Percentiles rank a stretch among this genome's conserved stretches.
These are phyloP conservation scores for Scrobipalpa costella DNA, from an alignment of 2,888 invertebrate genomes.

Conservation along the genomic window DNA sequence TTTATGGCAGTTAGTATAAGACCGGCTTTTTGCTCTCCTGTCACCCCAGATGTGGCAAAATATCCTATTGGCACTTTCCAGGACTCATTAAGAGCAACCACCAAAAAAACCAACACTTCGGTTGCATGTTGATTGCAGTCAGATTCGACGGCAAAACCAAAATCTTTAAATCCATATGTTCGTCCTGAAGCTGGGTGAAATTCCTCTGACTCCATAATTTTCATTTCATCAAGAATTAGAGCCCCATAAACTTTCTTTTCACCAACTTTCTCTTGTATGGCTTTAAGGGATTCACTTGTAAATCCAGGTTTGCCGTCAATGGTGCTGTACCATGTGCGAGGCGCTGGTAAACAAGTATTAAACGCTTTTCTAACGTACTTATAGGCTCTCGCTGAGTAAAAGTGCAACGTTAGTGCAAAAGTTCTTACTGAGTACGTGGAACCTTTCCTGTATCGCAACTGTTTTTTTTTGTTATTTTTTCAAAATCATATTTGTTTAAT, in stretches of 20 bases:
- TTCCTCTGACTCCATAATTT: too few relatives aligned
- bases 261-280: constrained; percentile 14
- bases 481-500: constrained; percentile 15
- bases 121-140: constrained; percentile 25
- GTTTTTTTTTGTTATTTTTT: too few relatives aligned
- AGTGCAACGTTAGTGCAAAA: constrained; percentile 28
- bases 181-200: not conserved
- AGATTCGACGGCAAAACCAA: constrained; percentile 18
- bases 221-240: too few relatives aligned
- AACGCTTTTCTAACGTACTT: constrained; percentile 39
- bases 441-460: constrained; percentile 15
- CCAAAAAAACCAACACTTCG: constrained; percentile 31
- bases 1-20: constrained; percentile 25
- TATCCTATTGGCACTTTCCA: constrained; percentile 35
- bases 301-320: constrained; percentile 28
- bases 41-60: constrained; percentile 30
- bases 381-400: constrained; percentile 40
- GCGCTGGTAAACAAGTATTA: constrained; percentile 24
- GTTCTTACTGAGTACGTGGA: constrained; percentile 20
- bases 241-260: not conserved
- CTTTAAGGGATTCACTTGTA: constrained; percentile 26
- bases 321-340: constrained; percentile 28
- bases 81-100: constrained; percentile 30
- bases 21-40: constrained; percentile 30
- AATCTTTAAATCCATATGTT: constrained; percentile 26